Conservation (phyloP, 2,113 vertebrate species). For the Paedocypris sp. region DNA sequence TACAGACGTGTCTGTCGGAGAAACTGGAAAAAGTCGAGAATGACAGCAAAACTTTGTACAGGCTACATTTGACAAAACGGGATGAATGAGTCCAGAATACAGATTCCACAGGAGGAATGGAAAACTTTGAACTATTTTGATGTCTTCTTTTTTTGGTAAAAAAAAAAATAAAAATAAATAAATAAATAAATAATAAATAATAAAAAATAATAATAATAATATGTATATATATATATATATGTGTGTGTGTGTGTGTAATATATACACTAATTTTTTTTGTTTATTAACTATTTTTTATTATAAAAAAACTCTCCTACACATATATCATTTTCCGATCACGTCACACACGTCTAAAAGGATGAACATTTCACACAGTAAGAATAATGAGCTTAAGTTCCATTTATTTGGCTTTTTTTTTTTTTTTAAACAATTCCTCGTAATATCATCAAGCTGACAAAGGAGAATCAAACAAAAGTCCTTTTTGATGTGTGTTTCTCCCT, state of each 20-base stretch:
- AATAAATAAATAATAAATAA: no score
- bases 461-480: neutral
- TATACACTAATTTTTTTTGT: no score
- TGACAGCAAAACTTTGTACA: neutral
- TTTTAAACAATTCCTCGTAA: neutral
- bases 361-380: neutral
- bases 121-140: no score
- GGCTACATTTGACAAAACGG: neutral
- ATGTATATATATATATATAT: no score
- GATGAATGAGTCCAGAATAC: neutral
- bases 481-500: neutral
- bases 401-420: neutral
- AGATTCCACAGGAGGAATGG: neutral
- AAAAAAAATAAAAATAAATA: no score
- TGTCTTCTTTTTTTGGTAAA: no score
- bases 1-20: conserved; percentile 44
- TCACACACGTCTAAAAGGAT: no score
- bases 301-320: no score
- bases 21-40: conserved; percentile 47
- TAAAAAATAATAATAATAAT: no score
- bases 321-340: no score
- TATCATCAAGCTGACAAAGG: conserved; percentile 16
- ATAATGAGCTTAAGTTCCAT: neutral
- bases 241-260: no score
- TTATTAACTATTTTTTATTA: no score